Evolutionary conservation across 1,140 invertebrate genomes (phyloP).

Genomic region (Harlomillsia oculata): DNA sequence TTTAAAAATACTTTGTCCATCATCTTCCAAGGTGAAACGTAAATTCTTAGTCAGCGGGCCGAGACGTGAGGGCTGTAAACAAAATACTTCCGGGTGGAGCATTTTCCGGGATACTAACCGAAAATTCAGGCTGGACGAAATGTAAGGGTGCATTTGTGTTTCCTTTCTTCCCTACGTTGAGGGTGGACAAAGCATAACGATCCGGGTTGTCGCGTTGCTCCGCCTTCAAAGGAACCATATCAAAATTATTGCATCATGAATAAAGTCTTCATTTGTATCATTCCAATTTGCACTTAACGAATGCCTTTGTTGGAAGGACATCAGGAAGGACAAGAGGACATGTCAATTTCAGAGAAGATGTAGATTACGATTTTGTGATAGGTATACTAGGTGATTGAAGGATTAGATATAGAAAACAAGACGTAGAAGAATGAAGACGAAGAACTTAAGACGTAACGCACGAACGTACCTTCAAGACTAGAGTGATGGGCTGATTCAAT

Average conservation of each 20-base stretch:
- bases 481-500: constrained; percentile 56
- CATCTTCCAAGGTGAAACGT: constrained; percentile 54
- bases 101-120: constrained; percentile 63
- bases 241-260: neutral
- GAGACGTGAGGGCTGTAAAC: constrained; percentile 41
- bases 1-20: constrained; percentile 57
- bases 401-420: neutral
- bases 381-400: neutral
- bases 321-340: no score
- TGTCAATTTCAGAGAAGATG: no score
- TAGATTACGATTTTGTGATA: no score
- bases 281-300: neutral
- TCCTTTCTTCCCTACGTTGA: constrained; percentile 54
- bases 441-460: neutral
- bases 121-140: constrained; percentile 65
- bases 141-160: constrained; percentile 45
- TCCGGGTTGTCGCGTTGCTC: constrained; percentile 79
- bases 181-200: constrained; percentile 70
- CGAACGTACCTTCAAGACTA: constrained; percentile 55
- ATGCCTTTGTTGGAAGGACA: neutral
- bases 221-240: constrained; percentile 46
- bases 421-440: no score
- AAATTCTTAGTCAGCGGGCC: constrained; percentile 44
- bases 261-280: neutral
- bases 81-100: constrained; percentile 61